These are phyloP conservation scores for Talpa occidentalis DNA, from an alignment of 2,113 vertebrate genomes.

Conservation along the genomic window DNA sequence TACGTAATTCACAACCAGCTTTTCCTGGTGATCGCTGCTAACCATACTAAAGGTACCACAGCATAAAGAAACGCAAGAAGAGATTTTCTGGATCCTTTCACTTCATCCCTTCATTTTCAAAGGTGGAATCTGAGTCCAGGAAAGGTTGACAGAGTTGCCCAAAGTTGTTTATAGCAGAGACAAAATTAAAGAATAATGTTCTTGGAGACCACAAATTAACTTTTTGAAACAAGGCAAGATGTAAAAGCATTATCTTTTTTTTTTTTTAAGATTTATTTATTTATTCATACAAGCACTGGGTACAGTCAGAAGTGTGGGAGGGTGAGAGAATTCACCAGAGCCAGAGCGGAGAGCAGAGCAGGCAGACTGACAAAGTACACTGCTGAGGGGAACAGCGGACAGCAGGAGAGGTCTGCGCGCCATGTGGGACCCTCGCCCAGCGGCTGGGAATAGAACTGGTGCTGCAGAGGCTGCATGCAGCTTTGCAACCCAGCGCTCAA, in stretches of 20 bases:
- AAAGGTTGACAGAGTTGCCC: background rate
- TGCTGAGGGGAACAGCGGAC: too few species aligned
- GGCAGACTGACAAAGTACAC: too few species aligned
- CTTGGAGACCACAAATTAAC: background rate
- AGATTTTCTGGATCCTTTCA: background rate
- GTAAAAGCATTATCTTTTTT: background rate
- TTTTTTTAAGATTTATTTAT: too few species aligned
- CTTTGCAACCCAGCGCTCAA: too few species aligned
- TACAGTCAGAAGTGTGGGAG: too few species aligned
- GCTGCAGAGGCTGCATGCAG: too few species aligned
- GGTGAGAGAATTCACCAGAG: too few species aligned
- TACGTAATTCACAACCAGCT: constrained; percentile 52
- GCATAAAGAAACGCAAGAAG: background rate
- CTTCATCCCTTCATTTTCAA: background rate
- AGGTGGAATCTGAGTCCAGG: constrained; percentile 19
- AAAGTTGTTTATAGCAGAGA: background rate
- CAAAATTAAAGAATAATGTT: background rate
- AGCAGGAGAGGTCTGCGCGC: too few species aligned
- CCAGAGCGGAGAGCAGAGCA: too few species aligned
- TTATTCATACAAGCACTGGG: too few species aligned
- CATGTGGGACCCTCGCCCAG: too few species aligned
- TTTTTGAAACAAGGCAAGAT: background rate
- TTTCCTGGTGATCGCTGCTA: constrained; percentile 22
- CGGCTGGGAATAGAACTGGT: too few species aligned
- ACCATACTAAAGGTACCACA: constrained; percentile 10